phyloP scores from a whole-genome alignment of 2,888 invertebrate genomes.

The Ormyrus pomaceus region DNA sequence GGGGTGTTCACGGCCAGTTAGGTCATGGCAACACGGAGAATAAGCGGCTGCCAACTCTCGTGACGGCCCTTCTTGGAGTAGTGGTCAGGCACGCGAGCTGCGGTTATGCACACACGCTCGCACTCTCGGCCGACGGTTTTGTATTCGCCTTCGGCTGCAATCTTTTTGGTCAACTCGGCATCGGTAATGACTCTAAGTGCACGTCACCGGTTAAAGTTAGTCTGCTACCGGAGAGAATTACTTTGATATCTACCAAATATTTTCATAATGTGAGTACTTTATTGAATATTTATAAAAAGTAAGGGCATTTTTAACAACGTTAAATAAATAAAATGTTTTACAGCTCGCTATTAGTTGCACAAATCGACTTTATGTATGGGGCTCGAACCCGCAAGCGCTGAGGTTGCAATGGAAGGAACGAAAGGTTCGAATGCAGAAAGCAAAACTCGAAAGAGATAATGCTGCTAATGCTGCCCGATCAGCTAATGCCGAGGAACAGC shows the following conservation, averaged over 20 bases:
- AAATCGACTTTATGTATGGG: conserved; percentile 85
- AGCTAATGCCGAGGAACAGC: conserved; percentile 11
- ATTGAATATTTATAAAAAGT: conserved; percentile 27
- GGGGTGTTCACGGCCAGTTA: conserved; percentile 96
- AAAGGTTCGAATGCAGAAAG: conserved; percentile 47
- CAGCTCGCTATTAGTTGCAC: conserved; percentile 82
- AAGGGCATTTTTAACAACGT: background rate
- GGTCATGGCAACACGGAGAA: conserved; percentile 90
- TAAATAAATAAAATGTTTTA: conserved; percentile 47
- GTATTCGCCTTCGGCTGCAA: conserved; percentile 85
- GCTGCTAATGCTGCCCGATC: background rate
- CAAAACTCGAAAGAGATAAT: conserved; percentile 40
- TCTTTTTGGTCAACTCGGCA: conserved; percentile 88
- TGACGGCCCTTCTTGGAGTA: conserved; percentile 71
- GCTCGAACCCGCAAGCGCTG: conserved; percentile 85
- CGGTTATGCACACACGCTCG: conserved; percentile 85
- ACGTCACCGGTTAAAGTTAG: conserved; percentile 79
- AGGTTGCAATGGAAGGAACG: conserved; percentile 81
- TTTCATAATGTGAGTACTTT: conserved; percentile 84
- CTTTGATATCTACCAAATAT: conserved; percentile 81
- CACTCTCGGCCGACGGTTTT: conserved; percentile 82
- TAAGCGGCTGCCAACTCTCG: conserved; percentile 66
- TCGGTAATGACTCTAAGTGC: conserved; percentile 78
- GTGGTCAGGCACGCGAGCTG: conserved; percentile 77
- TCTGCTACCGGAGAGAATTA: conserved; percentile 78